phyloP scores from a whole-genome alignment of 2,888 invertebrate genomes.

The Piscicola geometra region DNA sequence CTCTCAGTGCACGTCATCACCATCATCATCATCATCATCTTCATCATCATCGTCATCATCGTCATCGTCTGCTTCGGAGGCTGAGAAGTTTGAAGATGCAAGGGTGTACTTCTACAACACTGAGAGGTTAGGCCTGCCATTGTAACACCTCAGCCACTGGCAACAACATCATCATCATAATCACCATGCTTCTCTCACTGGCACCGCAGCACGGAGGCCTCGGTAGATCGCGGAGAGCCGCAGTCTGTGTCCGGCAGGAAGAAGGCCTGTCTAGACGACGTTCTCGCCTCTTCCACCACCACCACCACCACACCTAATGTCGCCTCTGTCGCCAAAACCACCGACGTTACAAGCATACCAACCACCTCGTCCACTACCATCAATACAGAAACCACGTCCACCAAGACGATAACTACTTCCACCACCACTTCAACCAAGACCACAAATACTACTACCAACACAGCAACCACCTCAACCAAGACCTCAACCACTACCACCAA shows the following conservation, averaged over 20 bases:
- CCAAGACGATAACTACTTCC: too few relatives aligned
- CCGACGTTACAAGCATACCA: too few relatives aligned
- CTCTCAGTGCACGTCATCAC: conserved; percentile 14
- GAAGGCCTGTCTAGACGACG: conserved; percentile 29
- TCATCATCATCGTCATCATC: conserved; percentile 31
- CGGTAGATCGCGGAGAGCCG: conserved; percentile 24
- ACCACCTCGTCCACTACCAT: too few relatives aligned
- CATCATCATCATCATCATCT: conserved; percentile 28
- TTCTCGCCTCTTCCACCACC: neutral
- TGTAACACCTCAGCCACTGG: neutral
- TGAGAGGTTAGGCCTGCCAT: neutral
- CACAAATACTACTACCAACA: too few relatives aligned
- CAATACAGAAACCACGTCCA: too few relatives aligned
- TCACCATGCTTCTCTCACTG: too few relatives aligned
- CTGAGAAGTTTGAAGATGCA: conserved; percentile 33
- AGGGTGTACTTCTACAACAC: conserved; percentile 24
- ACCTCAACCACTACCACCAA: too few relatives aligned
- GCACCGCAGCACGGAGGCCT: conserved; percentile 15
- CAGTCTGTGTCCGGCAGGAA: conserved; percentile 8
- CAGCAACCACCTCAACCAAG: too few relatives aligned
- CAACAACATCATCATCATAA: too few relatives aligned
- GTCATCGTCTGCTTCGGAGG: conserved; percentile 16
- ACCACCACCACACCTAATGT: too few relatives aligned
- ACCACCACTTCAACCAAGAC: too few relatives aligned
- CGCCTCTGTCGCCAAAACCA: too few relatives aligned